Evolutionary conservation across 2,888 invertebrate species (phyloP), one percentile per base, ranked within the genome.

Genomic region (Yponomeuta evonymella): DNA sequence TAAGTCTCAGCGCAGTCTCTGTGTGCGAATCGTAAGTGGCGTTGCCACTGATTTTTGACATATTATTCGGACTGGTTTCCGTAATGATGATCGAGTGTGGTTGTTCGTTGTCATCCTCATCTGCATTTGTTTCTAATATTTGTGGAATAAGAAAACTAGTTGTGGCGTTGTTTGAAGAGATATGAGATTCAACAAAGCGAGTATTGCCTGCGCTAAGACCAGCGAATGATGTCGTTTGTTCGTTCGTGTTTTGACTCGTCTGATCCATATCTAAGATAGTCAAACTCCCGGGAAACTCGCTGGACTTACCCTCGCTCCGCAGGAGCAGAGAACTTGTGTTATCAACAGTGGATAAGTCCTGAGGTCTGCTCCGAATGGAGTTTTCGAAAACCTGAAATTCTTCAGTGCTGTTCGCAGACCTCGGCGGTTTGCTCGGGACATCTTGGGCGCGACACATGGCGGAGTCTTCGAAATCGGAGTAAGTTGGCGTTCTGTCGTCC

Each of bases 61-160:
- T 74, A 72, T 83, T 80, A 75, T 85, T 79, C 51, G 84, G 82
- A 62, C 83, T 81, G 51, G 51, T 58, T 77, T 90, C 89, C 4
- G 91, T 90, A 69, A 91, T 85, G 9, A 91, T 90, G 29, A 91
- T 89, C 58, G 91, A 91, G 76, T 91, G 91, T 29, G 91, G 91
- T 74, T 90, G 91, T 69, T 91, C 90, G 33, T 82, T 88, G 75
- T 89, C 90, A 73, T 90, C 90, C 69, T 48, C 48, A 48, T n/a
- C 48, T 12, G 33, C 48, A 51, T 69, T 51, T 23, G 68, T n/a
- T 58, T 51, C 68, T 48, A 51, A 11, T 51, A 69, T 51, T 69
- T 29, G 43, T 9, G 68, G 68, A n/a, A 69, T 51, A 6, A 30
- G 23, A 69, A 23, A 23, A 69, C 33, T 51, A 10, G 48, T 30